Conservation (phyloP, 2,797 vertebrate genomes). For the Kryptopterus vitreolus region DNA sequence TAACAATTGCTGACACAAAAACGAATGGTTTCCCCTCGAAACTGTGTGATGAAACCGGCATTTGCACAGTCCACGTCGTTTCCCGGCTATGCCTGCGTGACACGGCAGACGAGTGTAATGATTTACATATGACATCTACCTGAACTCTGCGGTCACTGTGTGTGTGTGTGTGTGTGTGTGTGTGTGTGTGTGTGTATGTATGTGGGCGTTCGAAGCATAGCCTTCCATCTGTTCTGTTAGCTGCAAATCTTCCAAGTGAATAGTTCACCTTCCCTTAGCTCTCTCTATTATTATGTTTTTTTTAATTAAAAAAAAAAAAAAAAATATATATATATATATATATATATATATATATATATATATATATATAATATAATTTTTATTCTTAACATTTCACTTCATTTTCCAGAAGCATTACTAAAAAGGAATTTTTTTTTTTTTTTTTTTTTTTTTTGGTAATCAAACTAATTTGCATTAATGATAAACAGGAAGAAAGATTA, state of each 20-base stretch:
- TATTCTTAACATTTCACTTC: neutral
- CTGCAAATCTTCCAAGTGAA: neutral
- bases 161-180: neutral
- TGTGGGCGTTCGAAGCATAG: neutral
- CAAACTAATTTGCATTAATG: neutral
- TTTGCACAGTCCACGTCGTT: neutral
- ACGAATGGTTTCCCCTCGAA: neutral
- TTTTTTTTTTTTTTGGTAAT: neutral
- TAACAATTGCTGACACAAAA: neutral
- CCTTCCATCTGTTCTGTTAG: slow-evolving; percentile 1
- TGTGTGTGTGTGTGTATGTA: neutral
- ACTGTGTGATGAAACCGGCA: neutral
- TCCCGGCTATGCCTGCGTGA: slow-evolving; percentile 4
- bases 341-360: no score
- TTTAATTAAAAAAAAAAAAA: neutral
- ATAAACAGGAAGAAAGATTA: slow-evolving; percentile 27
- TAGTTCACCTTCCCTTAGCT: neutral
- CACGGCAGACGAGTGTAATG: neutral
- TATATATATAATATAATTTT: neutral
- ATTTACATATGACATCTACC: slow-evolving; percentile 12
- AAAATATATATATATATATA: no score
- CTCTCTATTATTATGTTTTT: neutral
- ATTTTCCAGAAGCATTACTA: neutral
- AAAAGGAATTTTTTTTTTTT: neutral
- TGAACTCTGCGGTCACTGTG: slow-evolving; percentile 24